Conservation (phyloP, 2,797 vertebrate genomes). For the Schizothorax lantsangensis region DNA sequence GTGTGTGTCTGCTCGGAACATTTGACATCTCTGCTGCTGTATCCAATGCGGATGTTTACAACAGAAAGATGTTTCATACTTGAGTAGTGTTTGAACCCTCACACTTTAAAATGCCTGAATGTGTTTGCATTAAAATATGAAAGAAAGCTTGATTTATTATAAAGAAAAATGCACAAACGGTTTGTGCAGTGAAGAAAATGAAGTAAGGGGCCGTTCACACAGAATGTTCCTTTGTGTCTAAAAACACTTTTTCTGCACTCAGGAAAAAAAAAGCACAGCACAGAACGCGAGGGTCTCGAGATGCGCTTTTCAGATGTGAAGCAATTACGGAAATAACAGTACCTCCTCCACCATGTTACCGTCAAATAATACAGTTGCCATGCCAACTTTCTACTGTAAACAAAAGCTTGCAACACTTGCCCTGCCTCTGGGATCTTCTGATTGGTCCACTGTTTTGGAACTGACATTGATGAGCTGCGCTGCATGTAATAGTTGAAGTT, state of each 20-base stretch:
- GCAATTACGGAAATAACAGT: background rate
- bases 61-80: background rate
- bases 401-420: background rate
- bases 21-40: conserved; percentile 8
- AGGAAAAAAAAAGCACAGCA: background rate
- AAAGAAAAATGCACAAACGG: background rate
- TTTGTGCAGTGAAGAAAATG: background rate
- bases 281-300: background rate
- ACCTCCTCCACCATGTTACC: background rate
- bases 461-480: background rate
- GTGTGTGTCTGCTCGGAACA: conserved; percentile 19
- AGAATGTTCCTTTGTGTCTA: background rate
- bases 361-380: background rate
- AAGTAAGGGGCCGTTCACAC: background rate
- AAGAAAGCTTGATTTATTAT: background rate
- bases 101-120: background rate
- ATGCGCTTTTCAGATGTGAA: background rate
- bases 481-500: background rate
- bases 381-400: background rate
- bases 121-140: background rate
- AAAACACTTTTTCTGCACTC: background rate
- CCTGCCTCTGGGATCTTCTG: background rate
- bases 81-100: background rate
- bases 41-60: background rate
- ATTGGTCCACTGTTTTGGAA: background rate